Percentiles rank a stretch among this genome's conserved stretches.
Conservation (phyloP, 2,113 vertebrate species). For the Erinaceus europaeus region DNA sequence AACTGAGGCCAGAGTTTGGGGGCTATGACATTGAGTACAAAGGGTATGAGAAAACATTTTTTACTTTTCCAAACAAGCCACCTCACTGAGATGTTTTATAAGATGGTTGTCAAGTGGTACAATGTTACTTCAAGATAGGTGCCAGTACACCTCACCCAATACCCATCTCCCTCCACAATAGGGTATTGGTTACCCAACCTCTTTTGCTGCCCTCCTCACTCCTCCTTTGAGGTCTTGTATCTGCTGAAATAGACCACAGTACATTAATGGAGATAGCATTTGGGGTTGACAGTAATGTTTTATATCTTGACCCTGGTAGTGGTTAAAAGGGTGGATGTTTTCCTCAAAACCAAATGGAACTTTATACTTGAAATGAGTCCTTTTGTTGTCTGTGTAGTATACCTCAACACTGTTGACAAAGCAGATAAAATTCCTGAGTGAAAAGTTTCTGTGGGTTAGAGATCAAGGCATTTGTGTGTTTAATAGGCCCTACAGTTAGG, state of each 20-base stretch:
- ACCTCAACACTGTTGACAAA: background rate
- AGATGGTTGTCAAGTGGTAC: too few species aligned
- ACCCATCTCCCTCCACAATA: too few species aligned
- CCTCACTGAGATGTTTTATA: too few species aligned
- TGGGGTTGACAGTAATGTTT: background rate
- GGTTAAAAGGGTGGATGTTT: background rate
- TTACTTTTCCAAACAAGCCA: too few species aligned
- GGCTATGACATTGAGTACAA: background rate
- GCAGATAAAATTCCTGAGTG: background rate
- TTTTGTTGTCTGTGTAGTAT: background rate
- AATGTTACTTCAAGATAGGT: too few species aligned
- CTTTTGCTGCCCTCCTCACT: too few species aligned
- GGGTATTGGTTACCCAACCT: too few species aligned
- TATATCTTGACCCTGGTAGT: background rate
- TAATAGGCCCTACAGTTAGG: background rate
- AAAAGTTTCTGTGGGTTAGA: background rate
- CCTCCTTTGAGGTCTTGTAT: too few species aligned
- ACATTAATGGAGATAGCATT: too few species aligned
- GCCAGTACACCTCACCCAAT: too few species aligned
- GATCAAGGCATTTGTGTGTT: background rate
- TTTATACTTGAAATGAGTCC: background rate
- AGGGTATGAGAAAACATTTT: background rate
- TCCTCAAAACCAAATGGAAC: background rate
- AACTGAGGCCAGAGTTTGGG: background rate
- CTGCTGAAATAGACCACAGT: too few species aligned